Evolutionary conservation across 2,113 vertebrate species (phyloP).

Genomic region (Microtus ochrogaster): DNA sequence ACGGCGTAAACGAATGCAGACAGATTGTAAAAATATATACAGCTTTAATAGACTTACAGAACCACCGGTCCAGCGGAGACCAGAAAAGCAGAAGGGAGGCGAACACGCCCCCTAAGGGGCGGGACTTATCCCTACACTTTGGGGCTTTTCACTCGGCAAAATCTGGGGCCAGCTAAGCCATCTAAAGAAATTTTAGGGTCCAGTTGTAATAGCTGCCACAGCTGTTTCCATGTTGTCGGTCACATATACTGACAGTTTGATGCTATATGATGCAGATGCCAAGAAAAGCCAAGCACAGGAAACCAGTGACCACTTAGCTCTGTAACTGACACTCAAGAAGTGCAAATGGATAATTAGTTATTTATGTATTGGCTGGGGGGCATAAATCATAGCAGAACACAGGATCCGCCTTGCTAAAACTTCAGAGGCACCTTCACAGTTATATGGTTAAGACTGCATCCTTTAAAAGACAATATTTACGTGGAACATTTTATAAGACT

Average conservation of each 20-base stretch:
- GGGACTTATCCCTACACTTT: not conserved
- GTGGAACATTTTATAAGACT: constrained; percentile 17
- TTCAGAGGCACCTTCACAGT: constrained; percentile 34
- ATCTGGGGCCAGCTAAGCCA: constrained; percentile 4
- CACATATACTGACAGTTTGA: not conserved
- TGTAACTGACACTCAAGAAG: constrained; percentile 31
- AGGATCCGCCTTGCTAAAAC: not conserved
- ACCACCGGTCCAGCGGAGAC: no score
- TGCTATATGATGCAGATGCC: not conserved
- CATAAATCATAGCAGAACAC: not conserved
- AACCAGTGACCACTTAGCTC: not conserved
- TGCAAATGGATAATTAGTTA: not conserved
- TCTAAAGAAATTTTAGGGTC: constrained; percentile 53
- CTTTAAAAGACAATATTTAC: constrained; percentile 7
- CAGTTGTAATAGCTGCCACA: not conserved
- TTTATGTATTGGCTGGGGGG: not conserved
- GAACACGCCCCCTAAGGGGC: no score
- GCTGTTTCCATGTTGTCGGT: not conserved
- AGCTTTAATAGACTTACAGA: no score
- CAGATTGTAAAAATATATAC: no score
- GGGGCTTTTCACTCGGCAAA: not conserved
- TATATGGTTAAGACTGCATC: constrained; percentile 14
- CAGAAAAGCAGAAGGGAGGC: no score
- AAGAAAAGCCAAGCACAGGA: constrained; percentile 53
- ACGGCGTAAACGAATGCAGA: no score